Conservation (phyloP, 1,140 invertebrate species). For the Penaeus chinensis region DNA sequence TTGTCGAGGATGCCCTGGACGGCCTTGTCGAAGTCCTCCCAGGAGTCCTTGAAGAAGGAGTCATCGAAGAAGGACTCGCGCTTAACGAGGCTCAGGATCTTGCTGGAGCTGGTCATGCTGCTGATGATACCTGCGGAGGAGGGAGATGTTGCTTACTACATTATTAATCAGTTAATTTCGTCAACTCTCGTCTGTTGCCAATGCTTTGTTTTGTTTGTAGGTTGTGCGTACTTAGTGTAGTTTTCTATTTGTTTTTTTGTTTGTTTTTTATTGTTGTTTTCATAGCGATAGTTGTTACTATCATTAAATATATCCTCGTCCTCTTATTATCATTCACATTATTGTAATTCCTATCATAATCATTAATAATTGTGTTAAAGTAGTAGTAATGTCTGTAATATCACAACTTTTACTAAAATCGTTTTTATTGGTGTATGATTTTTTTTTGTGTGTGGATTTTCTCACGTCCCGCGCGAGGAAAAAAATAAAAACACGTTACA, state of each 20-base stretch:
- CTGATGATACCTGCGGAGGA: not conserved
- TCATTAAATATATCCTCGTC: not conserved
- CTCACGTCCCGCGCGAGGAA: no score
- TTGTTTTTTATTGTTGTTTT: not conserved
- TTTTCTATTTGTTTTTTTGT: not conserved
- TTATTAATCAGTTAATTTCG: not conserved
- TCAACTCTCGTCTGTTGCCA: no score
- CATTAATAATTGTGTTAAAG: no score
- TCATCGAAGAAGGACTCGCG: constrained; percentile 57
- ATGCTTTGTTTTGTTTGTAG: no score
- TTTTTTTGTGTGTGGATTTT: no score
- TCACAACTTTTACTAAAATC: no score
- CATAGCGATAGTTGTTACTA: not conserved
- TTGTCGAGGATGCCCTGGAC: constrained; percentile 57
- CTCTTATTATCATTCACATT: not conserved
- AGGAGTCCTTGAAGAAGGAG: constrained; percentile 56
- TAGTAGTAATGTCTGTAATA: no score
- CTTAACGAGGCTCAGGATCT: constrained; percentile 47
- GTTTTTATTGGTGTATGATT: no score
- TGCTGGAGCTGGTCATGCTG: constrained; percentile 11
- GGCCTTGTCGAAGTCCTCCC: constrained; percentile 59
- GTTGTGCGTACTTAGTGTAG: not conserved
- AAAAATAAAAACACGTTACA: no score
- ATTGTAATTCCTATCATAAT: not conserved
- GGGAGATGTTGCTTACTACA: not conserved